These are phyloP conservation scores for Myotis lucifugus DNA, from an alignment of 2,113 vertebrate genomes.

Conservation along the genomic window DNA sequence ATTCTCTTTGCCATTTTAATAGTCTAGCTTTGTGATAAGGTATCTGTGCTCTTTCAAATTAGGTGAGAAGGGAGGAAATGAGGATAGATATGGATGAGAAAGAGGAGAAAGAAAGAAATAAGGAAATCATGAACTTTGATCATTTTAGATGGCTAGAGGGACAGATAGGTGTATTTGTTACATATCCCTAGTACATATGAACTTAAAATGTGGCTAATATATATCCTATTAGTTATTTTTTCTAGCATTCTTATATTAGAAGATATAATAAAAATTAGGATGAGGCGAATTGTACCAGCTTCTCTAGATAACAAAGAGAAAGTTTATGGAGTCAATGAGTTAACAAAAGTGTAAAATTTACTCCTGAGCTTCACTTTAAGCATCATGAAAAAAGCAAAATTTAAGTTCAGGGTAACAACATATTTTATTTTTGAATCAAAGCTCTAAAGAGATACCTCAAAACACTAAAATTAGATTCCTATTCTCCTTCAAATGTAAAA, in stretches of 20 bases:
- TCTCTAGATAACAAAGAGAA: neutral
- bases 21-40: neutral
- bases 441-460: neutral
- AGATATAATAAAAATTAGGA: neutral
- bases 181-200: neutral
- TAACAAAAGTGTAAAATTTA: neutral
- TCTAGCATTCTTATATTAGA: neutral
- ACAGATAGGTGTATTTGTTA: neutral
- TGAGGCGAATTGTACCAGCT: neutral
- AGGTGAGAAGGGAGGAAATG: neutral
- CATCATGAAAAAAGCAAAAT: neutral
- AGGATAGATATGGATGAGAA: rapidly evolving
- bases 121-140: neutral
- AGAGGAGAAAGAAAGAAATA: neutral
- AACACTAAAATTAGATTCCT: neutral
- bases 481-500: neutral
- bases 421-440: neutral
- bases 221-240: neutral
- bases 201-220: neutral
- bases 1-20: neutral
- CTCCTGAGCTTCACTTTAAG: neutral
- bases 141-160: neutral
- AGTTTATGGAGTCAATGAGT: neutral
- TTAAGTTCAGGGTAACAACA: neutral
- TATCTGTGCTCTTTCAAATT: neutral